Evolutionary conservation across 2,113 vertebrate species (phyloP).

Genomic region (Motacilla alba): DNA sequence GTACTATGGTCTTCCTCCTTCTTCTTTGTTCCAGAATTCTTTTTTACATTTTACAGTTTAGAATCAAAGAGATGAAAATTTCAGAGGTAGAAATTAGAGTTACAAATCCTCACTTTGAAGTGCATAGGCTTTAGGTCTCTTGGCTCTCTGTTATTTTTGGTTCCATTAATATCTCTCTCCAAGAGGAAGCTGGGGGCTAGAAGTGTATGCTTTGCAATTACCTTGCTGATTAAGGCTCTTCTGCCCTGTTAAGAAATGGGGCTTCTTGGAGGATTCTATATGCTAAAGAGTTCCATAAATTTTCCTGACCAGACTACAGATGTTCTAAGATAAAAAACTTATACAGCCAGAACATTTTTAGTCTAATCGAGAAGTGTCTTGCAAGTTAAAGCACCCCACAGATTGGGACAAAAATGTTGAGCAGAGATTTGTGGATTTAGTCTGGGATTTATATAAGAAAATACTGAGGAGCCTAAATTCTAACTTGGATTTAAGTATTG

Average conservation of each 20-base stretch:
- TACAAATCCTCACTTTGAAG: not conserved
- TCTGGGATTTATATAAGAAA: not conserved
- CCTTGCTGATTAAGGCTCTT: not conserved
- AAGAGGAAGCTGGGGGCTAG: not conserved
- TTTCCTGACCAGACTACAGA: not conserved
- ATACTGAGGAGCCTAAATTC: not conserved
- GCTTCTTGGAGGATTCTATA: not conserved
- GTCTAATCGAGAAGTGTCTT: not conserved
- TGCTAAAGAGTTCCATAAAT: not conserved
- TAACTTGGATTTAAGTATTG: not conserved
- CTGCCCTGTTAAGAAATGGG: not conserved
- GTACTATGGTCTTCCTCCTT: not conserved
- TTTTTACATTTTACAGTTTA: not conserved
- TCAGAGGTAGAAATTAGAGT: not conserved
- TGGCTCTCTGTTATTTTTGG: not conserved
- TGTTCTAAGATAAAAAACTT: not conserved
- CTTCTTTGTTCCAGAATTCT: not conserved
- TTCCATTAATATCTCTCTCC: not conserved
- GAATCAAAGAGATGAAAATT: not conserved
- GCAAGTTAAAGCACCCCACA: not conserved
- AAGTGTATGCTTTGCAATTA: not conserved
- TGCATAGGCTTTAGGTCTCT: not conserved
- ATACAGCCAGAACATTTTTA: not conserved
- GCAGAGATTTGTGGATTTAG: not conserved
- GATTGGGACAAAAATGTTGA: not conserved